Base-by-base conservation (phyloP, 2,113 vertebrate genomes). In the Brachyhypopomus gauderio region DNA sequence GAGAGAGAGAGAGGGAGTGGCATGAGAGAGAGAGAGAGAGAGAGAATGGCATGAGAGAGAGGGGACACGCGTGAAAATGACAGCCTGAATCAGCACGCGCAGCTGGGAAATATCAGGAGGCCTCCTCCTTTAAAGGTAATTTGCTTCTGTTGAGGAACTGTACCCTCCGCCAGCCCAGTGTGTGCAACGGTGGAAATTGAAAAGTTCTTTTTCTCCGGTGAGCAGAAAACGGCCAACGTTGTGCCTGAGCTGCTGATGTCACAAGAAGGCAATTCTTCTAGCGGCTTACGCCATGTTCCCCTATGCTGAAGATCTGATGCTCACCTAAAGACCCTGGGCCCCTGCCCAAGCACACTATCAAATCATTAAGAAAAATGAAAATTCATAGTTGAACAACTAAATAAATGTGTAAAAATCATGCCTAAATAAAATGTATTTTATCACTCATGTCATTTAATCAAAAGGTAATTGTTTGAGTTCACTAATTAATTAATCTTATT, bases 71-170 rank as follows among this genome's bases (percentile, higher is more conserved):
- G 72, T 83, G 64, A 77, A 85, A 69, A 80, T 78, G 82, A 84
- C 80, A 86, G 59, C 5, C 73, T 70, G 83, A 79, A 83, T 81
- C 75, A 79, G 72, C 77, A 71, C 71, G 62, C 59, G 41, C 41
- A 36, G 69, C 77, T n/a, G 48, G 56, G 63, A 85, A 85, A 81
- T 81, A 83, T 80, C 81, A 83, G 55, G 63, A 67, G 83, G 60
- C 38, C 85, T 30, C 73, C 79, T 81, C 69, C 83, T 85, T 77
- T 76, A 80, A 85, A 88, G 48, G 83, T 85, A 85, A 78, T 86
- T 85, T 85, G 76, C 79, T 86, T 85, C 75, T 86, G 69, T 72
- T 78, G 56, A 82, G 64, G 27, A 82, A 77, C 72, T 81, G 78
- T 85, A 84, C 66, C 22, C 72, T 75, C 34, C 74, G 70, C 81